Evolutionary conservation across 2,113 vertebrate species (phyloP), one percentile per base, ranked within the genome.

Genomic region (Pan troglodytes): DNA sequence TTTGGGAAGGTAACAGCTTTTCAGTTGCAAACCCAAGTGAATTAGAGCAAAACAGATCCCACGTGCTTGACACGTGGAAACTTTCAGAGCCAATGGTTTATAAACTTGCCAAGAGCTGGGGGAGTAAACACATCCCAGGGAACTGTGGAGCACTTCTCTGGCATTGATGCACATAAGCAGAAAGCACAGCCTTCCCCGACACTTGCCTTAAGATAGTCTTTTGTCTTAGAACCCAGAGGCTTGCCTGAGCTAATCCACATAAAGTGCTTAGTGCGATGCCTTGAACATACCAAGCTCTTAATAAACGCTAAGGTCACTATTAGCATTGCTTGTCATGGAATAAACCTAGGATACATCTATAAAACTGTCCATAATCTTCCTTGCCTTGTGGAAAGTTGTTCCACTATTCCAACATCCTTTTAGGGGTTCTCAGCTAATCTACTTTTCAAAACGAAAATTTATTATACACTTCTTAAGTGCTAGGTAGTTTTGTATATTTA

Each of bases 21-120:
- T 92, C 25, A 43, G 16, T 50, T 64, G 79, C 57, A 80, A 9
- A 72, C 68, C 40, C 92, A 43, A 93, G 84, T 68, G 73, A 95
- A 45, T 81, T 52, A 52, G 50, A 87, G 59, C 45, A 82, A 94
- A 93, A 92, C 40, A 79, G 32, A 75, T 25, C 40, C 90, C 90
- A 64, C n/a, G 61, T 97, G 95, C 92, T 86, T 32, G 92, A 68
- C 97, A 80, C 72, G 25, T 94, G 96, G 96, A 88, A 59, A 70
- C 40, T 23, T 76, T 90, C 76, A 70, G 85, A 90, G 90, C 80
- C 83, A 50, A 22, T 48, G 67, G 90, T 88, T 83, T 90, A 55
- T 48, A 90, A 81, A 83, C 30, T 86, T 90, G 96, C 95, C 96
- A 93, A 83, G 87, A 64, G 32, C 86, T 17, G 27, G 32, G 73